Evolutionary conservation across 2,113 vertebrate genomes (phyloP), one percentile per base, ranked within the genome.

Genomic region (Thunnus thynnus): DNA sequence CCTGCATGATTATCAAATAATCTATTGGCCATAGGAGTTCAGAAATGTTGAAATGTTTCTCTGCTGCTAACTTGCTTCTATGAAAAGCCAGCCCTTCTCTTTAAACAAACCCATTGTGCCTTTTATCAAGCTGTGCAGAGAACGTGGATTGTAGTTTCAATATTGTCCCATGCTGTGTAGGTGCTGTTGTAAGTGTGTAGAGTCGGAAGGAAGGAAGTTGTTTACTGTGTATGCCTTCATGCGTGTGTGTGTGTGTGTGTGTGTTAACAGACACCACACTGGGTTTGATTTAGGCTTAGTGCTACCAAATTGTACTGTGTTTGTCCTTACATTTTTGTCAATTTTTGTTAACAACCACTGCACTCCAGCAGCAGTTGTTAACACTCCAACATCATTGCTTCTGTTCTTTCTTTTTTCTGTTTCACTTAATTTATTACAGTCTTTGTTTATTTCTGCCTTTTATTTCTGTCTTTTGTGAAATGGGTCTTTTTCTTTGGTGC

Each of bases 111-210:
- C 7, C 36, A 41, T 20, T 25, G 63, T 44, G 25, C 32, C 61
- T 50, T 47, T 51, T 71, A 22, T 63, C 47, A 7, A 62, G 36
- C 63, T 82, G 57, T 48, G 69, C 52, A 0, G 17, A 12, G 6
- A 65, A 22, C 30, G 6, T 50, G 47, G n/a, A 63, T 63, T 46
- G 25, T 16, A 71, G 66, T 67, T 72, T 52, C 10, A 44, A n/a
- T 67, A 54, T 20, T 46, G 12, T 32, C 22, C 32, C 70, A 30
- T 44, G 71, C 66, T 69, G 57, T 36, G 79, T 50, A 52, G n/a
- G 25, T 66, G 50, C 56, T 68, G 25, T 14, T 48, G 41, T 68
- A 12, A 22, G 47, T 36, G 20, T 57, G 44, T 60, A n/a, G 25
- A 64, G 32, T 18, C 22, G 16, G 48, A 22, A 60, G 44, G 50